Evolutionary conservation across 2,797 vertebrate species (phyloP).

Genomic region (Notolepis coatsorum): DNA sequence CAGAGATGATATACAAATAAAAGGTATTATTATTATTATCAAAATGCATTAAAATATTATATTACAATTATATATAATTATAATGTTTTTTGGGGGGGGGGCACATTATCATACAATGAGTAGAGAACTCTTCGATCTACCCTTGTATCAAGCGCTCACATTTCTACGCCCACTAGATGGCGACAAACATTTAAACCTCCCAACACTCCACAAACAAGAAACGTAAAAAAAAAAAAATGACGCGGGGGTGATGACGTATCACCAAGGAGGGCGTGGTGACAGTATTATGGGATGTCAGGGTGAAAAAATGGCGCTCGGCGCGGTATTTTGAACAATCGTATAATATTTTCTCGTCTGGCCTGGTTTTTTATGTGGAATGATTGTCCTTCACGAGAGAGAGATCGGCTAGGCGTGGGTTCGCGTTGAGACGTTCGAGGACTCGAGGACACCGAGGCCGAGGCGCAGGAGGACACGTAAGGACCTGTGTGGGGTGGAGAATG

Average conservation of each 20-base stretch:
- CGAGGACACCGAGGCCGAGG: slow-evolving; percentile 8
- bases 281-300: slow-evolving; percentile 94
- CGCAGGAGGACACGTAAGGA: slow-evolving; percentile 39
- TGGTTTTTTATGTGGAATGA: slow-evolving; percentile 71
- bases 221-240: not conserved
- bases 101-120: too few species aligned
- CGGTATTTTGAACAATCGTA: slow-evolving; percentile 99
- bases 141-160: too few species aligned
- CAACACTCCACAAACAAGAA: too few species aligned
- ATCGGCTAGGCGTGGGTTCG: slow-evolving; percentile 37
- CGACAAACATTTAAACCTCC: too few species aligned
- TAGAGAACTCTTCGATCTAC: too few species aligned
- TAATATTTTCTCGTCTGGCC: slow-evolving; percentile 83
- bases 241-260: slow-evolving; percentile 19
- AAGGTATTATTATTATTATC: too few species aligned
- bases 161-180: too few species aligned
- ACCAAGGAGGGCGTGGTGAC: slow-evolving; percentile 80
- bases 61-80: too few species aligned
- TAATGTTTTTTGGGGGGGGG: too few species aligned
- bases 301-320: slow-evolving; percentile 98
- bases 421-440: not conserved
- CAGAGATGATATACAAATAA: too few species aligned
- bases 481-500: slow-evolving; percentile 53
- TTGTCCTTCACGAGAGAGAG: slow-evolving; percentile 41
- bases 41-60: too few species aligned